Base-by-base conservation (phyloP, 2,113 vertebrate genomes). In the Poeciliopsis occidentalis region DNA sequence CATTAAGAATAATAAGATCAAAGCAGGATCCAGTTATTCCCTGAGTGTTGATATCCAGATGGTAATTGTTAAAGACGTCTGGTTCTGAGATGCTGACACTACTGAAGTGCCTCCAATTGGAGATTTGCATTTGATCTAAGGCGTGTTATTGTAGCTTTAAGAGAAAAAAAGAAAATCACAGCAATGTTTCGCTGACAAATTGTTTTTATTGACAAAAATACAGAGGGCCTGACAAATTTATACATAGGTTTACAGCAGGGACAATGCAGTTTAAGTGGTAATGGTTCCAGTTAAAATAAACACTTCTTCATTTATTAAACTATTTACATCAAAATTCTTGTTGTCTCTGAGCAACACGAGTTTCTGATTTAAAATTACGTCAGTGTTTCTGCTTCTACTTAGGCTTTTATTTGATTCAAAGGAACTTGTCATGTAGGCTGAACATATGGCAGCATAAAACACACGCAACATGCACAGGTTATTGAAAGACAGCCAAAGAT, bases 311-410 rank as follows among this genome's bases (percentile, higher is more conserved):
- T 64, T 71, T 41, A 60, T 70, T 79, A n/a, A 32, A 66, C 66
- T 88, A 88, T 88, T 86, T 90, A 87, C 90, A 88, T 70, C 27
- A 15, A 69, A 5, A 68, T 61, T 3, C 37, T 73, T 78, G 64
- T 66, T 4, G 22, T 32, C 47, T 62, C 2, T 11, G 12, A 44
- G 17, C 17, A 29, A 80, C 0, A 73, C 5, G 29, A n/a, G 67
- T 34, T 63, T 41, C 34, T 60, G 60, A 15, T 31, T 32, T 77
- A 17, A 70, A 81, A 81, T 60, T 67, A 30, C 7, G 66, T 75
- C 12, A 61, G 29, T 67, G 60, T 54, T 41, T 61, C 32, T 69
- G n/a, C 67, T 10, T 19, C 61, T 71, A 5, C 73, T n/a, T 29
- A 75, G 67, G 29, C 34, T 75, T 1, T 24, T 11, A 29, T 13